These are phyloP conservation scores for Xylocopa sonorina DNA, from an alignment of 1,140 invertebrate species.

Conservation along the genomic window DNA sequence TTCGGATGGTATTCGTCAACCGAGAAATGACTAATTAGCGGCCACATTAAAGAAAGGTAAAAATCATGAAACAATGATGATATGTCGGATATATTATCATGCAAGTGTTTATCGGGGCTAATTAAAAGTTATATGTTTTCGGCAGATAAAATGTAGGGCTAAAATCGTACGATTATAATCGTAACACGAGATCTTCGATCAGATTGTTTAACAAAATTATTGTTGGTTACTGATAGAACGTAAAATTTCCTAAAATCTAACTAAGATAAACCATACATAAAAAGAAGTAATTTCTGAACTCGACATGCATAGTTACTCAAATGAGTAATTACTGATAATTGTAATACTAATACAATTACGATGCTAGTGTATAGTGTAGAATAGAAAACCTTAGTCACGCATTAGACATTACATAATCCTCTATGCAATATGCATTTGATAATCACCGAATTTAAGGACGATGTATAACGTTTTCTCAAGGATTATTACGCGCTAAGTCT, in stretches of 20 bases:
- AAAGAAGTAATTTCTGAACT: no score
- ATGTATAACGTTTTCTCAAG: neutral
- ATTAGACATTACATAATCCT: constrained; percentile 20
- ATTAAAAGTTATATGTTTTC: constrained; percentile 28
- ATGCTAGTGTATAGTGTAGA: neutral
- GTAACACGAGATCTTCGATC: neutral
- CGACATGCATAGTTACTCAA: no score
- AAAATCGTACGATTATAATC: neutral
- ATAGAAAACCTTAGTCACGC: constrained; percentile 2
- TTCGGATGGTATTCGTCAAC: neutral
- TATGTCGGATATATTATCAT: neutral
- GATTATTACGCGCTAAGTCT: neutral
- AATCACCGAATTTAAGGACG: neutral
- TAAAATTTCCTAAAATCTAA: neutral
- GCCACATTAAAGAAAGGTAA: neutral
- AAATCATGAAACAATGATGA: neutral
- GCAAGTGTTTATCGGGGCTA: neutral
- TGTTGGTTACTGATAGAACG: neutral
- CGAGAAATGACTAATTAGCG: neutral
- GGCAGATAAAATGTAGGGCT: neutral
- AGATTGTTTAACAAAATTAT: neutral
- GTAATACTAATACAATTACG: constrained; percentile 17
- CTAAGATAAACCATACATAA: no score
- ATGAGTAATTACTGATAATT: no score
- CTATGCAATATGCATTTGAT: neutral